Evolutionary conservation across 2,113 vertebrate species (phyloP), one percentile per base, ranked within the genome.

Genomic region (Tauraco erythrolophus): DNA sequence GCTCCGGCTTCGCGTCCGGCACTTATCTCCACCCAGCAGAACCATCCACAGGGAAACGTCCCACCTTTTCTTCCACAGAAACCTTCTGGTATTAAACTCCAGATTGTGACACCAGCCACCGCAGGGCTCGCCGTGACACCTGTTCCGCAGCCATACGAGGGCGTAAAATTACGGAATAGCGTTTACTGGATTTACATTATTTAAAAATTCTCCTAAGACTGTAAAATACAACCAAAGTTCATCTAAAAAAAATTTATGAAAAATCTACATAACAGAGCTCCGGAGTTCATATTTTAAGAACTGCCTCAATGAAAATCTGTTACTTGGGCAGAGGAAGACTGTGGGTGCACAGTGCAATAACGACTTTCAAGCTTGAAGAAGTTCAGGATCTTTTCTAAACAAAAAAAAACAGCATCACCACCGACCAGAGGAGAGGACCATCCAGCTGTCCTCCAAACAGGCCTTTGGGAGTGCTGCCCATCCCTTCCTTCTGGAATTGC

Each of bases 41-140:
- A 11, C 1, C 3, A 45, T 5, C 22, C 45, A 3, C 17, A 27
- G 64, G 46, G 16, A 3, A 60, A 31, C 5, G 2, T 24, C 72
- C 39, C 58, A 37, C 46, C 39, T 37, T 27, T 31, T 39, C 66
- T 37, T 37, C 2, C 0, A 9, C 8, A 19, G 1, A 25, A 39
- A 33, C 19, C 13, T 15, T 28, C 61, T 31, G 12, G 54, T 9
- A 7, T 30, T 28, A 10, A 79, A 54, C n/a, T 41, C 51, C 53
- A 31, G 15, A 8, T 33, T 10, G 24, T 0, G 2, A 15, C 14
- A 21, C 6, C 45, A 14, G 23, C 45, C 35, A 19, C 10, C 25
- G 2, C 25, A 27, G n/a, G 46, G 30, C 14, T 48, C n/a, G 6
- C 64, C 2, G 1, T 3, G 48, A 24, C 0, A 0, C 51, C 84